Percentiles rank a stretch among this genome's conserved stretches.
Evolutionary conservation across 2,113 vertebrate genomes (phyloP).

Genomic region (Prolemur simus): DNA sequence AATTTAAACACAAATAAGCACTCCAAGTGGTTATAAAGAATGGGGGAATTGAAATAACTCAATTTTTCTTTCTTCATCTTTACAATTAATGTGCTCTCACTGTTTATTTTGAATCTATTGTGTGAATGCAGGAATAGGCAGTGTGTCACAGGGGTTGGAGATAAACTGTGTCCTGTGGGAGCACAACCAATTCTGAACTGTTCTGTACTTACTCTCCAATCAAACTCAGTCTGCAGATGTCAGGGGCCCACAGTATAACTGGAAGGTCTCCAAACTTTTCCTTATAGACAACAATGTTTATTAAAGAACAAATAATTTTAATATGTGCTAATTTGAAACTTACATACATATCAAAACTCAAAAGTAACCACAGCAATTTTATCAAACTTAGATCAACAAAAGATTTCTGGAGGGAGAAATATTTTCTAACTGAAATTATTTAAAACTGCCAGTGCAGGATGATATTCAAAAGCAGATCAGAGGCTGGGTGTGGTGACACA

Average conservation of each 20-base stretch:
- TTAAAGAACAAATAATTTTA: neutral
- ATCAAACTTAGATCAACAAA: constrained; percentile 27
- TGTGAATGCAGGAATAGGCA: neutral
- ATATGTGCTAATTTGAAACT: neutral
- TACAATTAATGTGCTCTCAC: neutral
- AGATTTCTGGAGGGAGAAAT: neutral
- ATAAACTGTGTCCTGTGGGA: neutral
- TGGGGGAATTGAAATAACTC: neutral
- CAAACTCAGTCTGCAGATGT: neutral
- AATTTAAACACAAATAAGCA: constrained; percentile 28
- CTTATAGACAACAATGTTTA: neutral
- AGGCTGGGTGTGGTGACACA: neutral
- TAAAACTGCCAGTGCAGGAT: neutral
- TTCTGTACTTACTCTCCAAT: neutral
- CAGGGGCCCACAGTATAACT: neutral
- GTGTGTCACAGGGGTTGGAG: neutral
- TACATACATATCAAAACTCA: neutral
- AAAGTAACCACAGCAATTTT: constrained; percentile 30
- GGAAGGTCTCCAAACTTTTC: neutral
- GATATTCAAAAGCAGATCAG: neutral
- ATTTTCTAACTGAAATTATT: constrained; percentile 15
- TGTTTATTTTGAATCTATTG: neutral
- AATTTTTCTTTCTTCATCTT: neutral
- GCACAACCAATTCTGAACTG: neutral
- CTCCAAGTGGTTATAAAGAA: neutral